A percentile compares a stretch with the other conserved stretches of the same genome.
Evolutionary conservation across 2,113 vertebrate species (phyloP).

Genomic region (Nycticebus coucang): DNA sequence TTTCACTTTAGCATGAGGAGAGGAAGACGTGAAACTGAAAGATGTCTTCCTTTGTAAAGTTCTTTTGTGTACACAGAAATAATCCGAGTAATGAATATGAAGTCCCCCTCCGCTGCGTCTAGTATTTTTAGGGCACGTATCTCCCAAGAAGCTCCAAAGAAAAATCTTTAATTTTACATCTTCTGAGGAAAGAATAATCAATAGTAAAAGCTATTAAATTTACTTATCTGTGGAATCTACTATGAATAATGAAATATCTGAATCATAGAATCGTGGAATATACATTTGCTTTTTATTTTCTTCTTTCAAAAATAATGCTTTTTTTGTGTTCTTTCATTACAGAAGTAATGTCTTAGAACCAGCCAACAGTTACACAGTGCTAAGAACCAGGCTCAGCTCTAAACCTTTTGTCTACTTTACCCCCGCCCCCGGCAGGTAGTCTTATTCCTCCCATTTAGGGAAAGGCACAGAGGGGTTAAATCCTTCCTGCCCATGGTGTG

Average conservation of each 20-base stretch:
- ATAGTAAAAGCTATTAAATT: neutral
- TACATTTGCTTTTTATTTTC: neutral
- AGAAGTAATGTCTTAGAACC: neutral
- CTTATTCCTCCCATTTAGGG: too few species aligned
- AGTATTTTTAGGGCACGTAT: neutral
- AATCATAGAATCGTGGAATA: neutral
- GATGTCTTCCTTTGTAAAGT: neutral
- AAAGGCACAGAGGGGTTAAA: neutral
- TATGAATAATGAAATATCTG: accelerated
- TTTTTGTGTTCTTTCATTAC: neutral
- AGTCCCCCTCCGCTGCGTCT: too few species aligned
- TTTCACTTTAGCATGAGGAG: neutral
- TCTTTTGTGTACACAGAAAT: neutral
- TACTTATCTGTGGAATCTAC: neutral
- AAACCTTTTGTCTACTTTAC: neutral
- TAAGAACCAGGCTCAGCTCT: neutral
- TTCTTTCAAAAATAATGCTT: neutral
- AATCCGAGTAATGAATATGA: neutral
- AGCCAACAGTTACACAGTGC: neutral
- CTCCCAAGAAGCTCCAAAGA: neutral
- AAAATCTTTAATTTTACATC: neutral
- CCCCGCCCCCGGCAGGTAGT: neutral
- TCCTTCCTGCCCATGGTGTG: neutral
- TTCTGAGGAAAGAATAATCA: neutral
- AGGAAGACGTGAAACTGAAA: neutral